Conservation (phyloP, 2,797 vertebrate species). For the Poeciliopsis gracilis region DNA sequence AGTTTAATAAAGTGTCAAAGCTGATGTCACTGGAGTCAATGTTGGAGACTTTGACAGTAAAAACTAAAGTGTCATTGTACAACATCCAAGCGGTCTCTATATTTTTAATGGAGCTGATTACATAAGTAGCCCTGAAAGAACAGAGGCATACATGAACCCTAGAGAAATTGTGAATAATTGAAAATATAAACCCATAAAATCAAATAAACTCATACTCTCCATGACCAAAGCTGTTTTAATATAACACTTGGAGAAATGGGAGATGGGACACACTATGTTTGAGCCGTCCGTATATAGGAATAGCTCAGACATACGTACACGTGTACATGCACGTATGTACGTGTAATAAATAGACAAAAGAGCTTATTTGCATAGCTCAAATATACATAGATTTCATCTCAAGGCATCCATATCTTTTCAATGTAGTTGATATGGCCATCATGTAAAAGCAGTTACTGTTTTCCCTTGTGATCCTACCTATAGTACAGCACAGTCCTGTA, state of each 20-base stretch:
- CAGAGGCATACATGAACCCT: background rate
- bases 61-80: background rate
- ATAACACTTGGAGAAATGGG: background rate
- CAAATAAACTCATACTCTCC: background rate
- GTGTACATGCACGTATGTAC: too few relatives aligned
- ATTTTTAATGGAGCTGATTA: background rate
- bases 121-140: slow-evolving; percentile 1
- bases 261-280: background rate
- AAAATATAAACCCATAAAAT: background rate
- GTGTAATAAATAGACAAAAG: too few relatives aligned
- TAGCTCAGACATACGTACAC: too few relatives aligned
- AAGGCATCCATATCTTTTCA: background rate
- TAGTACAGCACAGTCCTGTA: background rate
- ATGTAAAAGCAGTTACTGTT: background rate
- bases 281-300: rapidly evolving
- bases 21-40: slow-evolving; percentile 7
- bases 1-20: slow-evolving; percentile 8
- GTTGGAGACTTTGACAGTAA: background rate
- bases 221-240: background rate
- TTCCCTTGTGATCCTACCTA: background rate
- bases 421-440: background rate
- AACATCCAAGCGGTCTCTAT: background rate
- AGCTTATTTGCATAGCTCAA: background rate
- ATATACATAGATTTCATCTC: background rate
- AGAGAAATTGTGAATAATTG: background rate